Evolutionary conservation across 2,113 vertebrate genomes (phyloP).

Genomic region (Brachirus orientalis): DNA sequence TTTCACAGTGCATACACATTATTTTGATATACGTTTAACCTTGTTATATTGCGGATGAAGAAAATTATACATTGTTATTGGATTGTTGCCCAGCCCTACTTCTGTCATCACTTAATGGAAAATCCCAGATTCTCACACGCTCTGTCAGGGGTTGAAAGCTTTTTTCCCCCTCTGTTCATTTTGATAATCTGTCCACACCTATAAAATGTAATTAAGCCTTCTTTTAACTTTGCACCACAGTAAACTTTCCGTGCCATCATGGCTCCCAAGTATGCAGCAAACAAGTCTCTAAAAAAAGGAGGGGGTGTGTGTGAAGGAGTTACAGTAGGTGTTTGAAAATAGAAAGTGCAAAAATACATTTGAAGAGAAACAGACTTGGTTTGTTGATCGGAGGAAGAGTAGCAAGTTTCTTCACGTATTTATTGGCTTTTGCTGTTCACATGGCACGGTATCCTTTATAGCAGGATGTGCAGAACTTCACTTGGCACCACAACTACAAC

Average conservation of each 20-base stretch:
- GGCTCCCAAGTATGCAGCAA: constrained; percentile 69
- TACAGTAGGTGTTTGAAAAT: constrained; percentile 73
- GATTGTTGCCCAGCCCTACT: too few relatives aligned
- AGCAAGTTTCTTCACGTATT: constrained; percentile 70
- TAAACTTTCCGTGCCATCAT: constrained; percentile 73
- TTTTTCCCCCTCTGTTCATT: constrained; percentile 52
- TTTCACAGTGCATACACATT: too few relatives aligned
- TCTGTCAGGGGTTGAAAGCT: constrained; percentile 33
- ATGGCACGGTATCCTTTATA: constrained; percentile 23
- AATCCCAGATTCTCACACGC: constrained; percentile 38
- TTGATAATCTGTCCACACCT: constrained; percentile 74
- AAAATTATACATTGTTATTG: too few relatives aligned
- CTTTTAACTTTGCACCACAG: constrained; percentile 74
- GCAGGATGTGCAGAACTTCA: constrained; percentile 45
- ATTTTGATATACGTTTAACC: too few relatives aligned
- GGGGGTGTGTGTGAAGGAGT: constrained; percentile 25
- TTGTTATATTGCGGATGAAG: too few relatives aligned
- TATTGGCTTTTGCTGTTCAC: constrained; percentile 63
- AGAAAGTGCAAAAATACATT: constrained; percentile 77
- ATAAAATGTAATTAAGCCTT: constrained; percentile 75
- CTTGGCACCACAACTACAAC: constrained; percentile 42
- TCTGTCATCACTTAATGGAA: constrained; percentile 29
- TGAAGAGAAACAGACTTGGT: constrained; percentile 72
- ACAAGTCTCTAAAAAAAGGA: constrained; percentile 65
- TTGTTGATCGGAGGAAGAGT: constrained; percentile 74